Evolutionary conservation across 2,888 invertebrate species (phyloP).

Genomic region (Noctua comes): DNA sequence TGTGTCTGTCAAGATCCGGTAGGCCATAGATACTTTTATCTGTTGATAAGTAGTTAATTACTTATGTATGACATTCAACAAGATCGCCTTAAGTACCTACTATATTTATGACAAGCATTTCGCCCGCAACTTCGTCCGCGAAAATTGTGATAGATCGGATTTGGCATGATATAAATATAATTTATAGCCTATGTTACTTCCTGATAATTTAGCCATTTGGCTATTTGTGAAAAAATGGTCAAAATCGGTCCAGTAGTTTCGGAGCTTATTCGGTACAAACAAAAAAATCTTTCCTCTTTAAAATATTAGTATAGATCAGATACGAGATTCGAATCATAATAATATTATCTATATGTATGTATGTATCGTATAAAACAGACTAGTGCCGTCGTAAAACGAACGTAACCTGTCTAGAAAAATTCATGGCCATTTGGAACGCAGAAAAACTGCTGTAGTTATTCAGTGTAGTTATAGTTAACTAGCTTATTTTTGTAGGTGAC

Average conservation of each 20-base stretch:
- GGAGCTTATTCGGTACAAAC: too few relatives aligned
- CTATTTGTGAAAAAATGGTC: too few relatives aligned
- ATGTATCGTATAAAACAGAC: conserved; percentile 29
- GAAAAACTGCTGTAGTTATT: conserved; percentile 44
- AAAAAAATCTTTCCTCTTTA: too few relatives aligned
- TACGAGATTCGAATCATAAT: conserved; percentile 15
- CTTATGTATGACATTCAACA: too few relatives aligned
- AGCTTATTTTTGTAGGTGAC: conserved; percentile 68
- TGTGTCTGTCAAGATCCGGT: not conserved
- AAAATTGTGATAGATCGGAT: too few relatives aligned
- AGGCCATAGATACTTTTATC: not conserved
- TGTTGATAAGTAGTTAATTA: not conserved
- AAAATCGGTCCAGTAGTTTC: too few relatives aligned
- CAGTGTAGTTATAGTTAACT: conserved; percentile 52
- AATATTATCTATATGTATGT: not conserved
- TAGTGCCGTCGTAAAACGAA: conserved; percentile 50
- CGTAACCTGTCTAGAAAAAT: conserved; percentile 55
- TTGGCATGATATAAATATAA: too few relatives aligned
- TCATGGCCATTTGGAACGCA: conserved; percentile 62
- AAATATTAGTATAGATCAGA: not conserved
- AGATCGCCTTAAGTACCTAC: too few relatives aligned
- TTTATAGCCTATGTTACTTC: too few relatives aligned
- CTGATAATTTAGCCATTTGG: too few relatives aligned
- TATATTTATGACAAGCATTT: too few relatives aligned
- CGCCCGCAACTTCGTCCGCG: too few relatives aligned